Base-by-base conservation (phyloP, 2,113 vertebrate genomes). In the Pleuronectes platessa region DNA sequence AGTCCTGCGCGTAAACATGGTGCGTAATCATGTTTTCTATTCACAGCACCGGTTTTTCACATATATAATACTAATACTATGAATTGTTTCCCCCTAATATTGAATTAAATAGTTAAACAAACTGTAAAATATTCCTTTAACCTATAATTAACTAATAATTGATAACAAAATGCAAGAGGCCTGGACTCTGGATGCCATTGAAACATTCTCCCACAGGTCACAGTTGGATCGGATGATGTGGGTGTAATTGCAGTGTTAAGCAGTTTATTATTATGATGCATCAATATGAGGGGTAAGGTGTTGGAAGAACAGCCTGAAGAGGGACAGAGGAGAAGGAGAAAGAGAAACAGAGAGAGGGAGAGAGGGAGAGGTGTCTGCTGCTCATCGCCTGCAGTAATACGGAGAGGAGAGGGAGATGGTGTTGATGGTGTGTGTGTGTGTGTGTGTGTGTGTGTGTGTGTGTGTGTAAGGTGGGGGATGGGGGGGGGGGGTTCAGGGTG, bases 401-500 rank as follows among this genome's bases (percentile, higher is more conserved):
- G 67, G 6, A 67, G 78, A 68, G 69, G 79, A 81, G 69, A 82
- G 78, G 68, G 63, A 77, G 74, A 68, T 73, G 71, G 49, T 68
- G 67, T 62, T 64, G 67, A 58, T 77, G 58, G 65, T 86, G 75
- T 56, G 69, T 68, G 26, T 82, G 68, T 80, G 82, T 82, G 68
- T 78, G 84, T 74, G 75, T 77, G 31, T 73, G 74, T 80, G 67
- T 84, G 54, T 78, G 53, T 75, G 78, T 59, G 64, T 59, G 64
- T 78, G 84, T 74, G 73, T n/a, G n/a, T n/a, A n/a, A n/a, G n/a
- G 64, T 59, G 64, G 27, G 31, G 31, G 5, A 1, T 6, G 47
- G 75, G 59, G 68, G 35, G 69, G 68, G 76, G 83, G 80, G 86
- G 90, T 87, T 93, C 91, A 90, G 82, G 83, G 90, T 85, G 80